Evolutionary conservation across 2,888 invertebrate genomes (phyloP).

Genomic region (Myopa tessellatipennis): DNA sequence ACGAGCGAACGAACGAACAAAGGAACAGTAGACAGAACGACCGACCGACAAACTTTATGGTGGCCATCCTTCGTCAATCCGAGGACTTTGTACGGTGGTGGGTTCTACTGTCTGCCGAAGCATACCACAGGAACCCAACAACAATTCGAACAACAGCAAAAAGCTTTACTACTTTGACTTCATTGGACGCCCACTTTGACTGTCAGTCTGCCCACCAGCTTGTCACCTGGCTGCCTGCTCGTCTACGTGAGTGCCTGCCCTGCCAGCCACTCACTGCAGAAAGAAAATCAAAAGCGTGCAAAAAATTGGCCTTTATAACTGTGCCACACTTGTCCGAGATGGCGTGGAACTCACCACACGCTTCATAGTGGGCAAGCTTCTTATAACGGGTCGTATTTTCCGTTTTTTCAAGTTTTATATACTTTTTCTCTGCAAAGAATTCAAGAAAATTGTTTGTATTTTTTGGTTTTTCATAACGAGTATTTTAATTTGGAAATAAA

Average conservation of each 20-base stretch:
- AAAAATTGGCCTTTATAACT: slow-evolving; percentile 30
- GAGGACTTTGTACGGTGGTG: background rate
- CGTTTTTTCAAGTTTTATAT: too few relatives aligned
- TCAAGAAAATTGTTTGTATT: too few relatives aligned
- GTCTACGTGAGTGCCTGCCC: background rate
- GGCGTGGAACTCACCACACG: background rate
- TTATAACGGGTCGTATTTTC: too few relatives aligned
- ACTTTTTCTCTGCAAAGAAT: too few relatives aligned
- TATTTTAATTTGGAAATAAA: too few relatives aligned
- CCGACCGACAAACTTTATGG: slow-evolving; percentile 7
- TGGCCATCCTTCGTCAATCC: background rate
- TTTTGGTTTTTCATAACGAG: too few relatives aligned
- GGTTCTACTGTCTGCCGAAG: background rate
- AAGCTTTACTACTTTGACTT: background rate
- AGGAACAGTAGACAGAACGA: background rate
- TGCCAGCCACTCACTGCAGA: background rate
- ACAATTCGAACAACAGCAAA: background rate
- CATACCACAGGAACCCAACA: background rate
- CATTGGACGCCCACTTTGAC: too few relatives aligned
- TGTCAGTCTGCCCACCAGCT: too few relatives aligned
- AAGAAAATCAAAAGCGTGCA: background rate
- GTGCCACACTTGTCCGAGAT: slow-evolving; percentile 13
- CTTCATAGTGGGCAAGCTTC: background rate
- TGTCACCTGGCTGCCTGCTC: background rate
- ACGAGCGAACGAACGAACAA: slow-evolving; percentile 27